Percentiles rank a stretch among this genome's conserved stretches.
phyloP scores from a whole-genome alignment of 2,113 vertebrate species.

The Thalassoma bifasciatum region DNA sequence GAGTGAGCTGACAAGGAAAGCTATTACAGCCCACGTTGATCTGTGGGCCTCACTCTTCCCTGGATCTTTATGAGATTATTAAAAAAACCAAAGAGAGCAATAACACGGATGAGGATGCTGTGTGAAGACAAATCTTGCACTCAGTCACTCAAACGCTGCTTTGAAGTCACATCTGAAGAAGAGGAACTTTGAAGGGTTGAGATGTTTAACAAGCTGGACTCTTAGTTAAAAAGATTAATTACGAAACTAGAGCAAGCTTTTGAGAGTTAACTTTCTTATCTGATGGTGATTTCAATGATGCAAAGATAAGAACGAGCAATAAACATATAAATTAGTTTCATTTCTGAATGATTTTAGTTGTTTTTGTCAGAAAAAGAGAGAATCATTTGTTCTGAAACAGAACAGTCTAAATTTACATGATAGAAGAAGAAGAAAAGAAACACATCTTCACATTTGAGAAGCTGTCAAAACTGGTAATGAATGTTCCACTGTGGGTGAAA shows the following conservation, averaged over 20 bases:
- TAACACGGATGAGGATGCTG: constrained; percentile 13
- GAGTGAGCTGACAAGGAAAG: constrained; percentile 55
- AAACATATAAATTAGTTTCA: background rate
- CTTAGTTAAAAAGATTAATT: background rate
- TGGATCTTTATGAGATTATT: constrained; percentile 62
- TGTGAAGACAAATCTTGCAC: constrained; percentile 31
- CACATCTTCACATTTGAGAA: constrained; percentile 10
- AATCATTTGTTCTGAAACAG: constrained; percentile 1
- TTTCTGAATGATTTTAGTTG: background rate
- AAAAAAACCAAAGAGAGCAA: constrained; percentile 40
- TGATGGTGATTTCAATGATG: background rate
- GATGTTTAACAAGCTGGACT: background rate
- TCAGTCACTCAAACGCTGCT: constrained; percentile 9
- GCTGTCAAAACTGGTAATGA: background rate
- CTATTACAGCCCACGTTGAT: constrained; percentile 54
- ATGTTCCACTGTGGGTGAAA: too few species aligned
- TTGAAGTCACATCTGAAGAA: constrained; percentile 28
- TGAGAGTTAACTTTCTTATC: background rate
- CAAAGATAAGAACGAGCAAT: background rate
- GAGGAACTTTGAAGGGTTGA: background rate
- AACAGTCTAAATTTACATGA: constrained; percentile 6
- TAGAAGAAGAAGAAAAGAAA: background rate
- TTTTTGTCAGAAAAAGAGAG: background rate
- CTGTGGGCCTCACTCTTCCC: constrained; percentile 32
- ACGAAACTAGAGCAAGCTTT: background rate